phyloP scores from a whole-genome alignment of 2,888 invertebrate species.

The Diploptera punctata region DNA sequence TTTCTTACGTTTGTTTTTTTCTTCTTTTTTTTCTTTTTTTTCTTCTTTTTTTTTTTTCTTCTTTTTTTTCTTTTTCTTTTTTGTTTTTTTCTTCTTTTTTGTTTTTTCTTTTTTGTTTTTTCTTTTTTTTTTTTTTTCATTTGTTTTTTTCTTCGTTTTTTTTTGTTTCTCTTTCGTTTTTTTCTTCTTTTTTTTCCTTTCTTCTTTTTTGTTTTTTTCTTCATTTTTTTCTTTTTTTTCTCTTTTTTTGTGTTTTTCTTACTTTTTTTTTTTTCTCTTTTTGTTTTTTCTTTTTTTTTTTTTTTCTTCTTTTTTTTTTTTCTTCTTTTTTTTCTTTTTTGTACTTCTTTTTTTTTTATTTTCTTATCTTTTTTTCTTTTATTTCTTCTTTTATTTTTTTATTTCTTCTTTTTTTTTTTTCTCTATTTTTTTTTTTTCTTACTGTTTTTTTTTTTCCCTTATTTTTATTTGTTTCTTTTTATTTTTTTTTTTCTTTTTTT shows the following conservation, averaged over 20 bases:
- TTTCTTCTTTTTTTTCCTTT: background rate
- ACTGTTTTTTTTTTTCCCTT: background rate
- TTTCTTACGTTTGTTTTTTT: background rate
- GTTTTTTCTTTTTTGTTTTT: background rate
- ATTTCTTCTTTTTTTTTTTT: background rate
- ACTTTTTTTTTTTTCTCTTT: background rate
- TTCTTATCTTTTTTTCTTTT: background rate
- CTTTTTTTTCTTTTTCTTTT: background rate
- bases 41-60: background rate
- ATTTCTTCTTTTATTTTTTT: background rate
- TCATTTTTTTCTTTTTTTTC: background rate
- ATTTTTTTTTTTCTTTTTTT: background rate
- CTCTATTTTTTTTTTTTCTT: background rate
- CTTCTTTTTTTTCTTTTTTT: background rate
- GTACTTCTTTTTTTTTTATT: background rate
- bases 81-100: background rate
- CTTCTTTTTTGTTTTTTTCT: background rate
- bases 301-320: background rate
- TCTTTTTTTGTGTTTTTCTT: background rate
- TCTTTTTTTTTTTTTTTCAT: background rate
- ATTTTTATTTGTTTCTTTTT: background rate
- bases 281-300: background rate
- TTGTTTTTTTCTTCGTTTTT: background rate
- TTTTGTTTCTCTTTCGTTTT: background rate
- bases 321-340: background rate